Evolutionary conservation across 1,140 invertebrate species (phyloP), one percentile per base, ranked within the genome.

Genomic region (Heterodera carotae): DNA sequence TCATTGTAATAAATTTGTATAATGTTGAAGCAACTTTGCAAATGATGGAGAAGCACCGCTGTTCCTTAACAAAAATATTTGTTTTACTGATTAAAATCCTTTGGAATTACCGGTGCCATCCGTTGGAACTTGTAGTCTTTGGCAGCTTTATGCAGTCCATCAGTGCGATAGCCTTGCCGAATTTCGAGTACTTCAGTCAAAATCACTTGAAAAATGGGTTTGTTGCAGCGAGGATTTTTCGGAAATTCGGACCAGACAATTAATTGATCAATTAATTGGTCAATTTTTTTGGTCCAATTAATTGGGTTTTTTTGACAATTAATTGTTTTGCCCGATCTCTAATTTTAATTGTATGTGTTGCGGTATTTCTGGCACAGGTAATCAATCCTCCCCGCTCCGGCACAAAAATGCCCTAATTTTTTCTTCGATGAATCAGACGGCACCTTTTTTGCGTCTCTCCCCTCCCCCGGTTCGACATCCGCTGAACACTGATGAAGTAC

Each of bases 21-120:
- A n/a, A n/a, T n/a, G n/a, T n/a, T n/a, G n/a, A n/a, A n/a, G n/a
- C n/a, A n/a, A 66, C 62, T 34, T 34, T 77, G 70, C 75, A 88
- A 29, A 87, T 83, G 39, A 87, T 79, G 10, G 85, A 87, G 69
- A 87, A 87, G 71, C 85, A 87, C 31, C 72, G 72, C 6, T 34
- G 56, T 84, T 87, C 85, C 84, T 85, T 53, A 73, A 87, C 82
- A 71, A 7, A 69, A 27, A 31, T 15, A 67, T 43, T 76, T 78
- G 43, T 39, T 31, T 29, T 12, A 10, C 31, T n/a, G n/a, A 22
- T 53, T 56, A 18, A 22, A 22, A 18, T 56, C 22, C 22, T 56
- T 22, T 56, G 48, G 12, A 6, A 31, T 39, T 43, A 53, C 59
- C 76, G 39, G 33, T 62, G 69, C 31, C 53, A 25, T 74, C 22